Evolutionary conservation across 2,113 vertebrate species (phyloP).

Genomic region (Xyliphius kryptos): DNA sequence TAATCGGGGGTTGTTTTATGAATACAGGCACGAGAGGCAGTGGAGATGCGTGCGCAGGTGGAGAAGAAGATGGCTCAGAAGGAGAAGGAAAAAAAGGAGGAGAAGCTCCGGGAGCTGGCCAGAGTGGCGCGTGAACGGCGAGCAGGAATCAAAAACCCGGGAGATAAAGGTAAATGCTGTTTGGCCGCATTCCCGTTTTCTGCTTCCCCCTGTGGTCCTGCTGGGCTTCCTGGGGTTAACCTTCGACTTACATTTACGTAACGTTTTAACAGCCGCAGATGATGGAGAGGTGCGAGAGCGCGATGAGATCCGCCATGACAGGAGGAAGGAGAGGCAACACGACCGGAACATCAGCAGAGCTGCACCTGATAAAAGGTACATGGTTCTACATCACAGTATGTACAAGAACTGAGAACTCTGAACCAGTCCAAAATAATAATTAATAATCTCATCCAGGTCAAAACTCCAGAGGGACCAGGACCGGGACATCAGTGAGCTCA

Average conservation of each 20-base stretch:
- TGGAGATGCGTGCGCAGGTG: conserved; percentile 97
- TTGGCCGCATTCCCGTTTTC: too few relatives aligned
- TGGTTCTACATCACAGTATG: too few relatives aligned
- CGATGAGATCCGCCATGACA: conserved; percentile 89
- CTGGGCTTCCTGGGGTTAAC: too few relatives aligned
- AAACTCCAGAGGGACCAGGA: conserved; percentile 96
- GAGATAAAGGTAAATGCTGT: conserved; percentile 78
- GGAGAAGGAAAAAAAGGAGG: conserved; percentile 97
- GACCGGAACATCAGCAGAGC: conserved; percentile 91
- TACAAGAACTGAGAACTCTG: too few relatives aligned
- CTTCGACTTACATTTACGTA: not conserved
- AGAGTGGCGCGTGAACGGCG: conserved; percentile 92
- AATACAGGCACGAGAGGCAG: conserved; percentile 86
- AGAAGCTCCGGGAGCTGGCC: conserved; percentile 92
- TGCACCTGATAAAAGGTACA: conserved; percentile 94
- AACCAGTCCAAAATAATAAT: too few relatives aligned
- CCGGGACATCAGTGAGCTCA: conserved; percentile 92
- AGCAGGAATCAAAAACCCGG: conserved; percentile 92
- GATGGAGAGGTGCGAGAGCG: conserved; percentile 86
- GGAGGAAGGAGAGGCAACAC: conserved; percentile 89
- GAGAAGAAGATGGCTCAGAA: conserved; percentile 99
- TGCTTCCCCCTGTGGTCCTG: too few relatives aligned
- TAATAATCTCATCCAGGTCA: conserved; percentile 64
- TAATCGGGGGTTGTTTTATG: not conserved
- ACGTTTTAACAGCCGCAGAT: conserved; percentile 62